Percentiles rank a stretch among this genome's conserved stretches.
phyloP scores from a whole-genome alignment of 1,140 invertebrate genomes.

The Drosophila truncata region DNA sequence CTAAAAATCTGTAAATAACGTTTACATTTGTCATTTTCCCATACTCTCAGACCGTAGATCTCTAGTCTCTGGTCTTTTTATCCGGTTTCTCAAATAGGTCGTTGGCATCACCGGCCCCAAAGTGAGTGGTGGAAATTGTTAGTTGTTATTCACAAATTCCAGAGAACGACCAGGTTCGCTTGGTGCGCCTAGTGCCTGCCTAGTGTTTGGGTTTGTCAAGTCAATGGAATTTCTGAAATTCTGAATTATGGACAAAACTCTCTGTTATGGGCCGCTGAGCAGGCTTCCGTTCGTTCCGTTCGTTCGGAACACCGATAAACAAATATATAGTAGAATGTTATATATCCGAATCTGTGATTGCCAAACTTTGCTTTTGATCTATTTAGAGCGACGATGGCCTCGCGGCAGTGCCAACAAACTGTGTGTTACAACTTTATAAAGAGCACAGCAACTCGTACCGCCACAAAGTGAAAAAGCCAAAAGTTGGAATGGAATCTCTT shows the following conservation, averaged over 20 bases:
- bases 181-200: conserved; percentile 1
- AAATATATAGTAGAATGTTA: not conserved
- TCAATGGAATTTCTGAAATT: conserved; percentile 15
- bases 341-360: conserved; percentile 43
- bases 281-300: conserved; percentile 20
- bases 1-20: not conserved
- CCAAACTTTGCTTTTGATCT: conserved; percentile 64
- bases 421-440: conserved; percentile 37
- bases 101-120: conserved; percentile 9
- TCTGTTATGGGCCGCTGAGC: conserved; percentile 48
- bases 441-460: conserved; percentile 16
- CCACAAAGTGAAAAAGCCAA: conserved; percentile 25
- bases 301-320: not conserved
- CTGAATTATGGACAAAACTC: not conserved
- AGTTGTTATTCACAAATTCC: conserved; percentile 40
- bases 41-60: not conserved
- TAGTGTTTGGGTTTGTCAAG: conserved; percentile 15
- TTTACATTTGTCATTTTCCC: conserved; percentile 13
- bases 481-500: conserved; percentile 29
- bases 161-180: conserved; percentile 25
- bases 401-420: conserved; percentile 25
- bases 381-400: conserved; percentile 50
- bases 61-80: conserved; percentile 13
- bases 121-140: conserved; percentile 10
- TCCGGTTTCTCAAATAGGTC: conserved; percentile 32